Base-by-base conservation (phyloP, 2,113 vertebrate genomes). In the Odontophorus gujanensis region DNA sequence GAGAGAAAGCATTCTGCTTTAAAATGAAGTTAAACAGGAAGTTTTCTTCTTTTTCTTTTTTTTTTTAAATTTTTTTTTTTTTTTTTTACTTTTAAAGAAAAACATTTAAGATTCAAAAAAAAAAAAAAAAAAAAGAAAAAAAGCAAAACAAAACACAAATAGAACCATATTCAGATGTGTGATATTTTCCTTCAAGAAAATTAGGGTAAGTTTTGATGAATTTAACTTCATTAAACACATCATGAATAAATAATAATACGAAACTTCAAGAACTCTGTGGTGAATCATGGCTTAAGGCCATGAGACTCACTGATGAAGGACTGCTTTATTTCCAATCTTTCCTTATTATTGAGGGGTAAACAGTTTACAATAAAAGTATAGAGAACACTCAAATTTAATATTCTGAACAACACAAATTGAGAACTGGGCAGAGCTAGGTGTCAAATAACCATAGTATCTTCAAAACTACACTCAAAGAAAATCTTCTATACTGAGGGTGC, bases 181-280 rank as follows among this genome's bases (percentile, higher is more conserved):
- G 36, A 24, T 10, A n/a, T 91, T 95, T 82, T 85, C 32, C 24
- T 71, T 50, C 59, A 85, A 74, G 76, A 95, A 93, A 89, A 74
- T 63, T 50, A 90, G 67, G 71, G 38, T 80, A 69, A 87, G 18
- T 82, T 7, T 24, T 87, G 79, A 90, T 90, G 82, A 87, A 85
- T 50, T 76, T 50, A 94, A 21, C 85, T 55, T 91, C 68, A 82
- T 34, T 89, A 76, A 80, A 87, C 12, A 50, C 2, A 69, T 5
- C 7, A 66, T 62, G 72, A 94, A 82, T 68, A 93, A 80, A 91
- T 85, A 3, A 91, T 85, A 3, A 58, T 63, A 71, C 59, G 32
- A 83, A 85, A 85, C 63, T 73, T 95, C 79, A 91, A 92, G 55
- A 89, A 59, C 34, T 74, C n/a, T 45, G 34, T 45, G 28, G 15